A percentile compares a stretch with the other conserved stretches of the same genome.
Evolutionary conservation across 2,888 invertebrate genomes (phyloP).

Genomic region (Anodontia alba): DNA sequence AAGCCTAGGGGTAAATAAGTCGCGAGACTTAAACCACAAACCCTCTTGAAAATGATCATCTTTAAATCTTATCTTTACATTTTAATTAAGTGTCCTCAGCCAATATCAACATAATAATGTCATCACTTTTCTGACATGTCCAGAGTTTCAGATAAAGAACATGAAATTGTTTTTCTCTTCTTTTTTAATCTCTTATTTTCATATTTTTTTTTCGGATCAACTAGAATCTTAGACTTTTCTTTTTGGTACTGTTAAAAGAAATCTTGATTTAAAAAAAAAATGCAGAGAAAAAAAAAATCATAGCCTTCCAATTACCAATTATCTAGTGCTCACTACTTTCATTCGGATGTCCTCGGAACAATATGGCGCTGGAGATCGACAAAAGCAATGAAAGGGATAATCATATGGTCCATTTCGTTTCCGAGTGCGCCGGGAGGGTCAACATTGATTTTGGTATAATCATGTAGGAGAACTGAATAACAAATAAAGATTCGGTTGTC

Average conservation of each 20-base stretch:
- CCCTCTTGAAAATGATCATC: slow-evolving; percentile 11
- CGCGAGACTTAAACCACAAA: slow-evolving; percentile 8
- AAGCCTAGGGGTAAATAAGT: slow-evolving; percentile 9
- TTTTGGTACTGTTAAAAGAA: too few species aligned
- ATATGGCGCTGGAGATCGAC: slow-evolving; percentile 36
- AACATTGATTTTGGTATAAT: slow-evolving; percentile 26
- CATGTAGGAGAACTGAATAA: background rate
- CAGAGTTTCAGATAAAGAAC: slow-evolving; percentile 14
- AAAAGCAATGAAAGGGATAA: slow-evolving; percentile 58
- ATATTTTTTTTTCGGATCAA: too few species aligned
- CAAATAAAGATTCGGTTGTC: slow-evolving; percentile 17
- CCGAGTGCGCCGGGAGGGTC: slow-evolving; percentile 37
- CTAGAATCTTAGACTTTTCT: too few species aligned
- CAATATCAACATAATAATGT: slow-evolving; percentile 41
- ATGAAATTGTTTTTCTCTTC: too few species aligned
- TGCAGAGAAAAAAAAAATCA: too few species aligned
- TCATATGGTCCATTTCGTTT: slow-evolving; percentile 51
- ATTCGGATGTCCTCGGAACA: slow-evolving; percentile 45
- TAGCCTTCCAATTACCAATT: too few species aligned
- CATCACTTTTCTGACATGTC: slow-evolving; percentile 28
- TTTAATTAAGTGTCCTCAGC: slow-evolving; percentile 28
- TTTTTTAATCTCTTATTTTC: too few species aligned
- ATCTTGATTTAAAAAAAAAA: too few species aligned
- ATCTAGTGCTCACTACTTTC: slow-evolving; percentile 9
- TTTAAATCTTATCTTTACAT: slow-evolving; percentile 20